A percentile compares a stretch with the other conserved stretches of the same genome.
These are phyloP conservation scores for Aplochiton taeniatus DNA, from an alignment of 2,797 vertebrate genomes.

Conservation along the genomic window DNA sequence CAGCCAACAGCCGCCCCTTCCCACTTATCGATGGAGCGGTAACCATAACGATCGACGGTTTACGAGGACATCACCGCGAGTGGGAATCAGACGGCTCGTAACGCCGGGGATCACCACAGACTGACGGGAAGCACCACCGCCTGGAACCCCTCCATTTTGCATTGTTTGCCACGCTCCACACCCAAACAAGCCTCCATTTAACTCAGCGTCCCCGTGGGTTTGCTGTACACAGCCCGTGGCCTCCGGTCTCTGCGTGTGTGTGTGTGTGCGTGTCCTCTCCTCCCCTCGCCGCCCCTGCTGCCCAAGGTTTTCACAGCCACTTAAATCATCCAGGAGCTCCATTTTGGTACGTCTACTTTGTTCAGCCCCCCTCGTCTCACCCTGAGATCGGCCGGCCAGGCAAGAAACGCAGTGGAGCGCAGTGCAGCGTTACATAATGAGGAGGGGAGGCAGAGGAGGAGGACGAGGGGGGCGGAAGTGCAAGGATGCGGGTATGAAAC, in stretches of 20 bases:
- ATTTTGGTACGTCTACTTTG: slow-evolving; percentile 64
- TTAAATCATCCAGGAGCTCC: slow-evolving; percentile 56
- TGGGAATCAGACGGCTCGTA: slow-evolving; percentile 40
- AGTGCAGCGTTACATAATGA: slow-evolving; percentile 70
- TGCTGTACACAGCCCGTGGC: slow-evolving; percentile 21
- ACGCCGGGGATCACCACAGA: slow-evolving; percentile 41
- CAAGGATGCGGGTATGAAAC: slow-evolving; percentile 61
- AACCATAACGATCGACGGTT: slow-evolving; percentile 56
- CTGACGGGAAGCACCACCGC: slow-evolving; percentile 1
- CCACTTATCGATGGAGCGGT: slow-evolving; percentile 54
- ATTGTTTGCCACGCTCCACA: neutral
- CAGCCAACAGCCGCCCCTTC: slow-evolving; percentile 45
- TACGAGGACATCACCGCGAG: slow-evolving; percentile 48
- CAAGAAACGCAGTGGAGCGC: slow-evolving; percentile 60
- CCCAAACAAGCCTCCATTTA: slow-evolving; percentile 4
- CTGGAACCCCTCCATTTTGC: neutral
- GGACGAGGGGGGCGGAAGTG: slow-evolving; percentile 45
- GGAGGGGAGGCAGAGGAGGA: slow-evolving; percentile 26
- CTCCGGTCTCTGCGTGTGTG: neutral
- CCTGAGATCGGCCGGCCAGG: slow-evolving; percentile 45
- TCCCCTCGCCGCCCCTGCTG: slow-evolving; percentile 18
- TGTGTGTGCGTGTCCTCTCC: slow-evolving; percentile 26
- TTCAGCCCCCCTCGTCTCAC: slow-evolving; percentile 42
- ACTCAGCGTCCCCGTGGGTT: slow-evolving; percentile 7
- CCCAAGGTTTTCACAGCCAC: slow-evolving; percentile 57